These are phyloP conservation scores for Gastrophysa polygoni DNA, from an alignment of 2,888 invertebrate species.

Conservation along the genomic window DNA sequence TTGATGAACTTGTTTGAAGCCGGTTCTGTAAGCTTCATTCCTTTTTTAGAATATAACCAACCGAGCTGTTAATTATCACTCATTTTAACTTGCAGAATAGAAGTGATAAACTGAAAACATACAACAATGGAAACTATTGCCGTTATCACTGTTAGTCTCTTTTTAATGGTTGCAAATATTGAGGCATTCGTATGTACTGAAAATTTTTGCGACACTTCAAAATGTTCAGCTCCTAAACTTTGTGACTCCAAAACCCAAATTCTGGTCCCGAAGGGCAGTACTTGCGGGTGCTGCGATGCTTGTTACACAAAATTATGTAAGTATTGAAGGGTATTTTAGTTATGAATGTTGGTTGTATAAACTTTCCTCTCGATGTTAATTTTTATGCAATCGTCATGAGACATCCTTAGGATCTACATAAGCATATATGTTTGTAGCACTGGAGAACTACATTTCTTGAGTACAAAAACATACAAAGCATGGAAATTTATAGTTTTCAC, in stretches of 20 bases:
- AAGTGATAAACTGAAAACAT: background rate
- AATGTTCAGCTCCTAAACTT: slow-evolving; percentile 1
- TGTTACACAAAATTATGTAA: slow-evolving; percentile 27
- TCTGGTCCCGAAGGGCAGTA: slow-evolving; percentile 18
- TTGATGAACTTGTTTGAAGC: no score
- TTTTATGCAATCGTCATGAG: no score
- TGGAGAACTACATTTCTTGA: no score
- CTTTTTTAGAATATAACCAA: no score
- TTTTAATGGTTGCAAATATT: background rate
- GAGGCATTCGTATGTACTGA: slow-evolving; percentile 7
- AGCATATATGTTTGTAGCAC: no score
- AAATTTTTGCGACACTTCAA: slow-evolving; percentile 3
- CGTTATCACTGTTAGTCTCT: background rate
- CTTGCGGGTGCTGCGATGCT: slow-evolving; percentile 23
- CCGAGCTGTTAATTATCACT: no score
- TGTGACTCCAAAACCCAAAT: slow-evolving; percentile 16
- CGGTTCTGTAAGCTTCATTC: no score
- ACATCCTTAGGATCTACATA: no score
- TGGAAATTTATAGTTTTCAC: no score
- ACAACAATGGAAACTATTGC: background rate
- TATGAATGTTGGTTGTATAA: background rate
- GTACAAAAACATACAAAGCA: no score
- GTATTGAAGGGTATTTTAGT: no score
- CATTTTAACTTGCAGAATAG: no score
- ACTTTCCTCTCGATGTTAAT: background rate